phyloP scores from a whole-genome alignment of 2,888 invertebrate genomes.

The Linnaemya vulpina region DNA sequence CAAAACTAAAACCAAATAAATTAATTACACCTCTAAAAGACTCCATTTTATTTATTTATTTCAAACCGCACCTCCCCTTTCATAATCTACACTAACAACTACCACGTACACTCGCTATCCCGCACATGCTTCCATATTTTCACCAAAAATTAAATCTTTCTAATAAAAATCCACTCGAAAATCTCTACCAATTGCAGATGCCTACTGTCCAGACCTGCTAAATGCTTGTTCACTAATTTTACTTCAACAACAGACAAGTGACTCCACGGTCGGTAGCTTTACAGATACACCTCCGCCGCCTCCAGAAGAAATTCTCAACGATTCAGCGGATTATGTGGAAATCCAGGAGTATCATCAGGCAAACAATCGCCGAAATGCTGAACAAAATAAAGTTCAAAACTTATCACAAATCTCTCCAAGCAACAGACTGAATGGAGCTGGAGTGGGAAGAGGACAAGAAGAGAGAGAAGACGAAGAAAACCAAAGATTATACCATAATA shows the following conservation, averaged over 20 bases:
- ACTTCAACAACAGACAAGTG: conserved; percentile 77
- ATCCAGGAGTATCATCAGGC: conserved; percentile 76
- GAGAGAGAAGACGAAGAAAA: conserved; percentile 70
- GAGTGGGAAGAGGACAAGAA: conserved; percentile 8
- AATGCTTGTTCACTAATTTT: conserved; percentile 81
- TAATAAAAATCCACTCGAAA: not conserved
- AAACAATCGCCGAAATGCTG: conserved; percentile 25
- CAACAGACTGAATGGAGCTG: conserved; percentile 65
- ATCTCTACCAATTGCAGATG: conserved; percentile 75
- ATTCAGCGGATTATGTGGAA: conserved; percentile 80
- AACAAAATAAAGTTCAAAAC: conserved; percentile 55
- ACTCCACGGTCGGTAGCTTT: conserved; percentile 79
- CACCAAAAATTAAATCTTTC: not conserved
- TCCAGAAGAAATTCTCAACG: conserved; percentile 50
- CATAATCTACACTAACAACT: not conserved
- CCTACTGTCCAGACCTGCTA: conserved; percentile 81
- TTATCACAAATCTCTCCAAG: conserved; percentile 63
- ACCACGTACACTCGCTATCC: not conserved
- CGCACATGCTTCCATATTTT: not conserved
- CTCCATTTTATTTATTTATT: not conserved
- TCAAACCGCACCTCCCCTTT: not conserved
- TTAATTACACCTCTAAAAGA: not conserved
- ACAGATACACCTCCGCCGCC: conserved; percentile 77
- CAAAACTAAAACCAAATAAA: not conserved
- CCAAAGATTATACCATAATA: conserved; percentile 74